Conservation (phyloP, 2,113 vertebrate species). For the Xiphias gladius region DNA sequence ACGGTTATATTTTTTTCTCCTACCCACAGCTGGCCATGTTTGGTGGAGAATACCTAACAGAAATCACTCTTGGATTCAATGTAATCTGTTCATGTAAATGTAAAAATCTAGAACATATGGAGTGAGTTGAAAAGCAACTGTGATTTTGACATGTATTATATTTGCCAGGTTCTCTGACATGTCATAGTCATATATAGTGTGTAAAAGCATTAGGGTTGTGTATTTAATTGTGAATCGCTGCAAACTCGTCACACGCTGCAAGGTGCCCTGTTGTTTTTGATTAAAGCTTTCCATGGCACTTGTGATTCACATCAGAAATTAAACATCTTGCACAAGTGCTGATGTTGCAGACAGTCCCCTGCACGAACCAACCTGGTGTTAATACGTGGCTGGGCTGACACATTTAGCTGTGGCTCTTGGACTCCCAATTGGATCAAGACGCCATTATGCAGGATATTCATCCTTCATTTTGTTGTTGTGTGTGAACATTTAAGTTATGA, state of each 20-base stretch:
- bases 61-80: slow-evolving; percentile 7
- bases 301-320: slow-evolving; percentile 21
- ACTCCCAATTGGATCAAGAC: slow-evolving; percentile 67
- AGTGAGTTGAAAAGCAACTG: neutral
- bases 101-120: neutral
- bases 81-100: slow-evolving; percentile 9
- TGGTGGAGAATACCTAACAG: slow-evolving; percentile 11
- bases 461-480: slow-evolving; percentile 72
- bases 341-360: slow-evolving; percentile 34
- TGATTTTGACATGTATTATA: neutral
- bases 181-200: neutral
- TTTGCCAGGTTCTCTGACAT: slow-evolving; percentile 6
- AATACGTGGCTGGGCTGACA: slow-evolving; percentile 47
- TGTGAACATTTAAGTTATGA: slow-evolving; percentile 61
- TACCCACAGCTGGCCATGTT: slow-evolving; percentile 10
- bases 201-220: neutral
- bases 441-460: slow-evolving; percentile 67
- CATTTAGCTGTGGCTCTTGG: slow-evolving; percentile 53
- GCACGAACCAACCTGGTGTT: slow-evolving; percentile 38
- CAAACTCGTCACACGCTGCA: slow-evolving; percentile 18
- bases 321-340: slow-evolving; percentile 43
- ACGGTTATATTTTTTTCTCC: slow-evolving; percentile 26
- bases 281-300: slow-evolving; percentile 21
- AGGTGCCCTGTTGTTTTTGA: slow-evolving; percentile 23
- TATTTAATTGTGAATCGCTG: slow-evolving; percentile 26